Percentiles rank a stretch among this genome's conserved stretches.
These are phyloP conservation scores for Noctuana brunneofusca DNA, from an alignment of 2,888 invertebrate species.

Conservation along the genomic window DNA sequence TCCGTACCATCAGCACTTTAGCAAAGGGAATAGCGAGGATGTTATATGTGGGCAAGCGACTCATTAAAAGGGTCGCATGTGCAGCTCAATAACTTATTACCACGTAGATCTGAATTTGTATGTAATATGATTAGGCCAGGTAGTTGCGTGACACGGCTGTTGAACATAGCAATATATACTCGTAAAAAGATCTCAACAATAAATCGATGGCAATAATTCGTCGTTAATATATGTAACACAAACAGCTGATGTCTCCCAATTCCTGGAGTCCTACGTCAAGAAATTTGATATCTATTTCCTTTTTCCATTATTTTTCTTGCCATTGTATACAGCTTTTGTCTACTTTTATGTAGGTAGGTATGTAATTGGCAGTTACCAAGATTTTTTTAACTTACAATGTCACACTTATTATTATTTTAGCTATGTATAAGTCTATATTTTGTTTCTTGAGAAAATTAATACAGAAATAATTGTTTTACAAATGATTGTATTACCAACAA, in stretches of 20 bases:
- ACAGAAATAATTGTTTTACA: neutral
- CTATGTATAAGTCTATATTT: neutral
- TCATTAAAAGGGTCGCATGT: neutral
- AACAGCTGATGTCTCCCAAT: slow-evolving; percentile 9
- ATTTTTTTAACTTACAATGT: neutral
- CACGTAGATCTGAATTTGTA: slow-evolving; percentile 64
- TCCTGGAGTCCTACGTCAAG: neutral
- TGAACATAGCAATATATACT: slow-evolving; percentile 6
- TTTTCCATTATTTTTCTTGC: slow-evolving; percentile 7
- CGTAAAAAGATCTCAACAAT: slow-evolving; percentile 6
- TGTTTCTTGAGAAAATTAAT: neutral
- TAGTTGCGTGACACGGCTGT: slow-evolving; percentile 19
- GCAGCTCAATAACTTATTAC: slow-evolving; percentile 12
- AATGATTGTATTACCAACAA: slow-evolving; percentile 15
- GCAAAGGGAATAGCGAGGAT: neutral
- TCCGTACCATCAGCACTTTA: slow-evolving; percentile 1
- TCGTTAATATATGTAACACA: neutral
- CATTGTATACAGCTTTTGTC: neutral
- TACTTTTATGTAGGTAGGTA: neutral
- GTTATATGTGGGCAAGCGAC: neutral
- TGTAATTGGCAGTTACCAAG: slow-evolving; percentile 4
- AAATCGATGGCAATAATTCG: slow-evolving; percentile 7
- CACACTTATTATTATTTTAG: neutral
- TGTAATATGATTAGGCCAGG: slow-evolving; percentile 8
- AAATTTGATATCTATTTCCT: neutral